Evolutionary conservation across 2,888 invertebrate genomes (phyloP), one percentile per base, ranked within the genome.

Genomic region (Nomada fabriciana): DNA sequence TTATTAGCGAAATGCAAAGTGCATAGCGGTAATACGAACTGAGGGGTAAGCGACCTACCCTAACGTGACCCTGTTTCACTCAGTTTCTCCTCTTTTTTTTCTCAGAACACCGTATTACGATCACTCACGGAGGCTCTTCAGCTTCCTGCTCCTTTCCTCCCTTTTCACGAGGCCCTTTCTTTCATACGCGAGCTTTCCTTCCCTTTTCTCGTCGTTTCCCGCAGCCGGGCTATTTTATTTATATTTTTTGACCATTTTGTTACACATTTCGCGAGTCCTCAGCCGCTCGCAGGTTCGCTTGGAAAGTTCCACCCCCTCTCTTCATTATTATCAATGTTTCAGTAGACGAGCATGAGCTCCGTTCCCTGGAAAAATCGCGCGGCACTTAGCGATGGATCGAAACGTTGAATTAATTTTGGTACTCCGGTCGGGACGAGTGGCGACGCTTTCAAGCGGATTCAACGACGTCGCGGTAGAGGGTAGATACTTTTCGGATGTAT

Each of bases 61-160:
- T 65, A 84, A 84, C 83, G 68, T 67, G 80, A 68, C 76, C 76
- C 83, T 80, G 80, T 84, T 84, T 83, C 65, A 57, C 53, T 61
- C 43, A 25, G 36, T 47, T 71, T 25, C 29, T 61, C 68, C 55
- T 52, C 20, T 60, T 43, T 63, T 53, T 52, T 53, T 47, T 53
- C 36, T 42, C 65, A n/a, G 23, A 20, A 25, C 57, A 29, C 25
- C 50, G 50, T 55, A 42, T 65, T 73, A 68, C 74, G 68, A 76
- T 47, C 81, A 61, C 65, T 29, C 43, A 55, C 59, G 68, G 52
- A 72, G 55, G 36, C 77, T 83, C 82, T 71, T 68, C 68, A 55
- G 65, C 23, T 69, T 81, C 63, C 64, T 73, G 61, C 10, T 74
- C 72, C 71, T 71, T 70, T 74, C 72, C 36, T 55, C 55, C 76